phyloP scores from a whole-genome alignment of 2,797 vertebrate species.

The Schizothorax lantsangensis region DNA sequence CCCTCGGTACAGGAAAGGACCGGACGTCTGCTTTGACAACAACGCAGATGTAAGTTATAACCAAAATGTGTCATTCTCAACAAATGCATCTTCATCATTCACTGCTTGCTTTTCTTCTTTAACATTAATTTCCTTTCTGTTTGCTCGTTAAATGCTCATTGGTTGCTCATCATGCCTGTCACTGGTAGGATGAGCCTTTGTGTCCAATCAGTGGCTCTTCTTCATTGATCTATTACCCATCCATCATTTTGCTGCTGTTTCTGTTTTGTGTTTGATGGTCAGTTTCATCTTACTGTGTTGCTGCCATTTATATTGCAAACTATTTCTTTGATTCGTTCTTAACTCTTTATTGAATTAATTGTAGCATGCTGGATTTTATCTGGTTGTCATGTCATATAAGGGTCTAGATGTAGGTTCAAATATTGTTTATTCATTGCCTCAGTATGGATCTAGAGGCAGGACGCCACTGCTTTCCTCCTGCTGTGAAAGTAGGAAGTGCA shows the following conservation, averaged over 20 bases:
- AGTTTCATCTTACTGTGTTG: conserved; percentile 82
- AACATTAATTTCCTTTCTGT: conserved; percentile 58
- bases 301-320: conserved; percentile 11
- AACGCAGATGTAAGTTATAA: conserved; percentile 85
- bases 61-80: not conserved
- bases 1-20: conserved; percentile 96
- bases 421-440: conserved; percentile 6
- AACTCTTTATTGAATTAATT: not conserved
- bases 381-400: not conserved
- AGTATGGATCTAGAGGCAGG: conserved; percentile 42
- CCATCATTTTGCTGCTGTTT: conserved; percentile 89
- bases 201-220: conserved; percentile 89
- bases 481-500: conserved; percentile 61
- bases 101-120: conserved; percentile 37
- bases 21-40: conserved; percentile 96
- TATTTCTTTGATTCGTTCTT: not conserved
- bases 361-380: not conserved
- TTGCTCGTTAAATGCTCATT: conserved; percentile 78
- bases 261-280: conserved; percentile 88
- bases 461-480: conserved; percentile 46
- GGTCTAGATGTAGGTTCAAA: conserved; percentile 21
- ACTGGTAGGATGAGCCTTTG: conserved; percentile 89
- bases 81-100: not conserved
- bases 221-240: conserved; percentile 79
- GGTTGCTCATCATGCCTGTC: conserved; percentile 82